Conservation (phyloP, 2,888 invertebrate genomes). For the Eupithecia dodoneata region DNA sequence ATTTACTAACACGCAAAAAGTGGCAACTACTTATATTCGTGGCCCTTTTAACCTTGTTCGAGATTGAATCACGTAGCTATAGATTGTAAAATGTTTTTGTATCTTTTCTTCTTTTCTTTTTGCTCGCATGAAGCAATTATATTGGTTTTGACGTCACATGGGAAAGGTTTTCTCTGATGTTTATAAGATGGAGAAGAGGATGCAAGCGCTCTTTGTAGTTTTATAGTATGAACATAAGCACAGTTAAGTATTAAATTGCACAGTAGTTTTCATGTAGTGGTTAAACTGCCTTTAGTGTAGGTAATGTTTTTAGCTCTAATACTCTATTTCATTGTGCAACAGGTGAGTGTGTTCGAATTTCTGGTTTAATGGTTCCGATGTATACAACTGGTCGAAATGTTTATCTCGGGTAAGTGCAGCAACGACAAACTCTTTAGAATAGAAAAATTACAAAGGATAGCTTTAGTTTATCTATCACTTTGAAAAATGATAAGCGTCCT, state of each 20-base stretch:
- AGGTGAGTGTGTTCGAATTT: not conserved
- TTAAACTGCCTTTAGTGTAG: not conserved
- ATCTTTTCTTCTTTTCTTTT: conserved; percentile 13
- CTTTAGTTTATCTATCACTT: not conserved
- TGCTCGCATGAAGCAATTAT: conserved; percentile 15
- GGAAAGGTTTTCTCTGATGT: conserved; percentile 12
- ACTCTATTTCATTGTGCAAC: not conserved
- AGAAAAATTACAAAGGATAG: not conserved
- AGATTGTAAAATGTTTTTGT: conserved; percentile 51
- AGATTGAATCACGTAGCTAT: conserved; percentile 63
- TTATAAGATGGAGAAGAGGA: conserved; percentile 2
- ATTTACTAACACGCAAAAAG: conserved; percentile 45
- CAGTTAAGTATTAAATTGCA: not conserved
- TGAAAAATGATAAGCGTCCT: not conserved
- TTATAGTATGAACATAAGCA: conserved; percentile 1
- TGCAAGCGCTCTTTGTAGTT: conserved; percentile 21
- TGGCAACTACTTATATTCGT: conserved; percentile 62
- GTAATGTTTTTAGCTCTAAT: not conserved
- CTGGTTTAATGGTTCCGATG: not conserved
- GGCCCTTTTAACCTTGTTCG: conserved; percentile 60
- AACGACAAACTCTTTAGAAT: not conserved
- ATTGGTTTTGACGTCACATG: conserved; percentile 3
- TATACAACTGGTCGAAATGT: not conserved
- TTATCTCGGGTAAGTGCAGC: not conserved
- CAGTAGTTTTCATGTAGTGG: not conserved